A percentile compares a stretch with the other conserved stretches of the same genome.
phyloP scores from a whole-genome alignment of 2,797 vertebrate genomes.

The Danio aesculapii region DNA sequence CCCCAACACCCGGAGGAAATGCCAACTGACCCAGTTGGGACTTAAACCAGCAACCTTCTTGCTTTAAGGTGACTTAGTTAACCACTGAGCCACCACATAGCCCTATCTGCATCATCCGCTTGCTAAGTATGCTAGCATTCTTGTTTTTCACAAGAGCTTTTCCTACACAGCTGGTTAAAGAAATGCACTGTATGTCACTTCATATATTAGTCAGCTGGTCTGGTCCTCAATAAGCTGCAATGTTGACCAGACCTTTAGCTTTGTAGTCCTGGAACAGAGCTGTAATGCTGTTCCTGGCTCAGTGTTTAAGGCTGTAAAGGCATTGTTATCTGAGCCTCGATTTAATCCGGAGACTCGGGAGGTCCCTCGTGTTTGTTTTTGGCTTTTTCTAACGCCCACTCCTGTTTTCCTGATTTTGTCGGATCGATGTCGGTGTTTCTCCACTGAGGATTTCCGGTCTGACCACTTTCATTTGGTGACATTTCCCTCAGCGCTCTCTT shows the following conservation, averaged over 20 bases:
- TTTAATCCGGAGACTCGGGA: conserved; percentile 13
- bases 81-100: too few relatives aligned
- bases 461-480: conserved; percentile 61
- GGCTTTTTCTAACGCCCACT: conserved; percentile 45
- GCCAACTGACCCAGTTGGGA: too few relatives aligned
- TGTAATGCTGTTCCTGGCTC: neutral
- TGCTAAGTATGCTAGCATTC: neutral
- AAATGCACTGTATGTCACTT: neutral
- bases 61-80: too few relatives aligned
- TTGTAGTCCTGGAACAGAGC: conserved; percentile 12
- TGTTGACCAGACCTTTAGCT: conserved; percentile 1
- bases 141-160: neutral
- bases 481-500: conserved; percentile 64
- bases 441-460: conserved; percentile 56
- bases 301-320: conserved; percentile 12
- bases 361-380: conserved; percentile 56
- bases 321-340: conserved; percentile 13
- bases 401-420: conserved; percentile 60
- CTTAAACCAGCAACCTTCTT: too few relatives aligned
- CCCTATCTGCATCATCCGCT: too few relatives aligned
- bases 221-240: neutral
- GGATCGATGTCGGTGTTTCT: conserved; percentile 60
- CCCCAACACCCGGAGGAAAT: too few relatives aligned
- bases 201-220: neutral
- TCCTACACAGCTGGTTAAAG: neutral